Conservation (phyloP, 2,113 vertebrate species). For the Vanacampus margaritifer region DNA sequence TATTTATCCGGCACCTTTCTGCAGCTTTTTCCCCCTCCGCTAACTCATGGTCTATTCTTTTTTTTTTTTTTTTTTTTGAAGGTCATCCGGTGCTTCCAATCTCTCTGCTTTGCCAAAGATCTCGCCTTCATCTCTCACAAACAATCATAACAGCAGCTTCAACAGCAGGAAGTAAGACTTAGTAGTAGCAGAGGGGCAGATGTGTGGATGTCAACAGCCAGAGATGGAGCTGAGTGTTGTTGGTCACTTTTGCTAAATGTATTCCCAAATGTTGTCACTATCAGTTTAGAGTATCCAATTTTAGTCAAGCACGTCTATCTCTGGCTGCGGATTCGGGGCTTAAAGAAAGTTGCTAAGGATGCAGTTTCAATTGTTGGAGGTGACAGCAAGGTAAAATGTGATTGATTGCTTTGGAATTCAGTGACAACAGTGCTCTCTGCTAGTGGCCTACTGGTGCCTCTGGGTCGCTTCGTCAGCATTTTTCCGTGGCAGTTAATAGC, state of each 20-base stretch:
- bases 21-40: slow-evolving; percentile 42
- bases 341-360: slow-evolving; percentile 20
- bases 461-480: slow-evolving; percentile 26
- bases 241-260: background rate
- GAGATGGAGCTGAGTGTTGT: slow-evolving; percentile 31
- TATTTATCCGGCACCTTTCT: slow-evolving; percentile 42
- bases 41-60: slow-evolving; percentile 79
- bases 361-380: slow-evolving; percentile 39
- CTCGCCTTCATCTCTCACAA: slow-evolving; percentile 98
- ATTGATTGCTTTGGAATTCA: slow-evolving; percentile 29
- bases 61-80: slow-evolving; percentile 98
- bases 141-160: slow-evolving; percentile 99
- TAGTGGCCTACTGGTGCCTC: slow-evolving; percentile 5
- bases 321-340: slow-evolving; percentile 42
- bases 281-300: background rate
- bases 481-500: slow-evolving; percentile 15
- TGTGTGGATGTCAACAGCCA: slow-evolving; percentile 35
- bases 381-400: slow-evolving; percentile 14
- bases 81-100: slow-evolving; percentile 98
- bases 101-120: slow-evolving; percentile 99
- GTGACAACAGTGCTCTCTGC: slow-evolving; percentile 41
- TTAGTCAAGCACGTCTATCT: slow-evolving; percentile 24
- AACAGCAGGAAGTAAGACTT: slow-evolving; percentile 99
- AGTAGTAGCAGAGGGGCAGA: slow-evolving; percentile 39
- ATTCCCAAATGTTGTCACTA: background rate